A percentile compares a stretch with the other conserved stretches of the same genome.
phyloP scores from a whole-genome alignment of 2,888 invertebrate species.

The Drosophila leonis region DNA sequence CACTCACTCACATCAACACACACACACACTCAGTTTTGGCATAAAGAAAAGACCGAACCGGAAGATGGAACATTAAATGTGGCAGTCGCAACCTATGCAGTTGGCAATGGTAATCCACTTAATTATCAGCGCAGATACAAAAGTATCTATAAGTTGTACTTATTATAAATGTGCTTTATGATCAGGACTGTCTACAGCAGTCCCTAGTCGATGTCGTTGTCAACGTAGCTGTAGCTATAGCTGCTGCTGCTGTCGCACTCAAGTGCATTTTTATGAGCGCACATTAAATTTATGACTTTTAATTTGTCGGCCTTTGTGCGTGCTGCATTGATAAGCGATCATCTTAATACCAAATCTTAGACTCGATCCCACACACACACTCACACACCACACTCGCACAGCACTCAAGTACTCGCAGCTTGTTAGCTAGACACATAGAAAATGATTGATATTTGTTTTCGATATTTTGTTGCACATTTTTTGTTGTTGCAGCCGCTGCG shows the following conservation, averaged over 20 bases:
- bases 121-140: constrained; percentile 56
- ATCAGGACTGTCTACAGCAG: constrained; percentile 24
- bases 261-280: constrained; percentile 75
- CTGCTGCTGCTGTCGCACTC: constrained; percentile 44
- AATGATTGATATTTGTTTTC: constrained; percentile 51
- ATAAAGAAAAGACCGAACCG: constrained; percentile 47
- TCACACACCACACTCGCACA: constrained; percentile 28
- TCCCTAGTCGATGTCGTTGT: constrained; percentile 29
- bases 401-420: constrained; percentile 50
- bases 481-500: constrained; percentile 14
- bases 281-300: constrained; percentile 79
- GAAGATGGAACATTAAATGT: constrained; percentile 45
- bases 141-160: constrained; percentile 53
- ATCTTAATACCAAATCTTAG: constrained; percentile 37
- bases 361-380: constrained; percentile 36
- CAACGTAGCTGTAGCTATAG: constrained; percentile 17
- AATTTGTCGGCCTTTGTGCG: constrained; percentile 67
- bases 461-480: constrained; percentile 36
- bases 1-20: background rate
- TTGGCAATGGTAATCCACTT: constrained; percentile 46
- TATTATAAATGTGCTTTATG: constrained; percentile 32
- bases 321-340: constrained; percentile 47
- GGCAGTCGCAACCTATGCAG: constrained; percentile 25
- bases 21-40: constrained; percentile 27
- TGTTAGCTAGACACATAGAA: constrained; percentile 44